These are phyloP conservation scores for Gallinago undulata DNA, from an alignment of 2,113 vertebrate genomes.

Conservation along the genomic window DNA sequence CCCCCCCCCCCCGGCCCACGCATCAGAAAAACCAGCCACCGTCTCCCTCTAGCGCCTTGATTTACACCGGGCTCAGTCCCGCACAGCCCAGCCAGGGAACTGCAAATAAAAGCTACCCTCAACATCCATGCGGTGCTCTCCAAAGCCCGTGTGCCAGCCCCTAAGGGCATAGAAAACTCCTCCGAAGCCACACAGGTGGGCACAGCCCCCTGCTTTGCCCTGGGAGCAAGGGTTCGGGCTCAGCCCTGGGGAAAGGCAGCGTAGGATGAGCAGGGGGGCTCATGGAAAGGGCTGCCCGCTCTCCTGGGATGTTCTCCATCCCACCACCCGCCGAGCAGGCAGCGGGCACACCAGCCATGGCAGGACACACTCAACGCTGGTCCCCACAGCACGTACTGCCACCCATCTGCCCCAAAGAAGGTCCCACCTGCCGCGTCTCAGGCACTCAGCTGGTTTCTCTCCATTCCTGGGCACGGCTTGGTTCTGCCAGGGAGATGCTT, in stretches of 20 bases:
- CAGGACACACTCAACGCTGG: neutral
- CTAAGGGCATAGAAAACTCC: neutral
- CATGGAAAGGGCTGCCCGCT: neutral
- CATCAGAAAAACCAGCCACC: neutral
- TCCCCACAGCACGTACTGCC: neutral
- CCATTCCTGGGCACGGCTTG: neutral
- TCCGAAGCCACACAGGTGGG: neutral
- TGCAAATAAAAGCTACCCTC: neutral
- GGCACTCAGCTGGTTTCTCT: neutral
- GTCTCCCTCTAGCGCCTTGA: fast-evolving
- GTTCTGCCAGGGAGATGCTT: neutral
- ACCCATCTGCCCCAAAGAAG: neutral
- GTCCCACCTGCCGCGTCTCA: neutral
- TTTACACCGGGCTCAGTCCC: neutral
- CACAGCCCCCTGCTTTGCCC: neutral
- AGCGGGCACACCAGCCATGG: neutral
- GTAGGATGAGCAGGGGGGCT: neutral
- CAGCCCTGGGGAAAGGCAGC: neutral
- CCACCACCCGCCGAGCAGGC: neutral
- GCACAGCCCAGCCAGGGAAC: neutral
- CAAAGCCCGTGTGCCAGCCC: neutral
- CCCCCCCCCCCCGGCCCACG: neutral
- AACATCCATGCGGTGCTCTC: neutral
- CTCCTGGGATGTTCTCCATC: neutral
- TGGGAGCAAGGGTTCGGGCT: neutral